A percentile compares a stretch with the other conserved stretches of the same genome.
Evolutionary conservation across 92 coral and sea anemone genomes (phyloP).

Genomic region (Parazoanthus atlanticus): DNA sequence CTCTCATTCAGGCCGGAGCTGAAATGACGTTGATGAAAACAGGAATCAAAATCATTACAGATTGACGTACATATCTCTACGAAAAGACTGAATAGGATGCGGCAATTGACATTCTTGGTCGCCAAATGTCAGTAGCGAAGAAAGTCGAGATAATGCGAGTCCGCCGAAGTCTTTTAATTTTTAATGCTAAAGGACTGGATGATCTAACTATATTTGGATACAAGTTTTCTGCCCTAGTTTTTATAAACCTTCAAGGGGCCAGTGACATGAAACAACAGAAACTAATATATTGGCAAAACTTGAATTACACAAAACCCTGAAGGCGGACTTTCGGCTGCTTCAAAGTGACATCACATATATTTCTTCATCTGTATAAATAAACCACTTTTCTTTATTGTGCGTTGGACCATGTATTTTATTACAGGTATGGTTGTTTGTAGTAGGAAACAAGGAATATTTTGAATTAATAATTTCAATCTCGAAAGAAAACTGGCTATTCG

Average conservation of each 20-base stretch:
- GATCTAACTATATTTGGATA: background rate
- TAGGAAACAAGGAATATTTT: background rate
- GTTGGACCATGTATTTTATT: background rate
- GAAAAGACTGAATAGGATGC: background rate
- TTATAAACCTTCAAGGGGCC: background rate
- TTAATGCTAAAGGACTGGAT: background rate
- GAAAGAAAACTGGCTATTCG: background rate
- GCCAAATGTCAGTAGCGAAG: background rate
- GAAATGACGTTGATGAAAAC: background rate
- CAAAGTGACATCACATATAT: background rate
- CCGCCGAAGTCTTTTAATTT: background rate
- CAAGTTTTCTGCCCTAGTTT: background rate
- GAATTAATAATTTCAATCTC: background rate
- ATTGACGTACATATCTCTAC: background rate
- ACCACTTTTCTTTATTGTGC: slow-evolving; percentile 1
- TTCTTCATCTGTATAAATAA: slow-evolving; percentile 34
- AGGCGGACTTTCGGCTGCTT: background rate
- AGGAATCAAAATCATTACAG: background rate
- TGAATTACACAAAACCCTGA: background rate
- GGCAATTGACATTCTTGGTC: background rate
- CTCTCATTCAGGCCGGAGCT: background rate
- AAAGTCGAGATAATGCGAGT: background rate
- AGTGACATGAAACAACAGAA: background rate
- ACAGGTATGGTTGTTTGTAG: background rate
- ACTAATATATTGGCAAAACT: background rate